Evolutionary conservation across 2,797 vertebrate genomes (phyloP), one percentile per base, ranked within the genome.

Genomic region (Enteromius radiatus): DNA sequence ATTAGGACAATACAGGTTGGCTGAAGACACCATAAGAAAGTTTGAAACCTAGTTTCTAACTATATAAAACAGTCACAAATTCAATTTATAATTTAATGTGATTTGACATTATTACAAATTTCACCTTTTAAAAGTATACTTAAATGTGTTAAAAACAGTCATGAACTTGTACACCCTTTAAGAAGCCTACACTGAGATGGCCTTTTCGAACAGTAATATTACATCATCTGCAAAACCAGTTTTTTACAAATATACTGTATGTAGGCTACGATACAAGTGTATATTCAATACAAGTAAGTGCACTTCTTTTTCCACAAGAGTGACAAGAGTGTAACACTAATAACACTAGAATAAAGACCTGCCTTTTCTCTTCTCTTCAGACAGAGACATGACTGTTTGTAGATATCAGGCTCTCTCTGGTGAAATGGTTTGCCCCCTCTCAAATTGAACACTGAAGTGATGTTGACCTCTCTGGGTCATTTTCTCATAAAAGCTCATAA

Each of bases 391-490:
- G 17, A 71, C 52, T 28, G 38, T 11, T 68, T 45, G 65, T 64
- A 76, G 28, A 70, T 26, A 56, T 43, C 64, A 41, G 43, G 33
- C 31, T 33, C 7, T 59, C 23, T 45, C 73, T 77, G 73, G 76
- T 81, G 41, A 52, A 77, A 81, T 17, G 8, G 52, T 84, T 81
- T 49, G 49, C 19, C 45, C 52, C 71, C 65, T 77, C 38, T 71
- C 28, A 67, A 63, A 76, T 67, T 67, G 79, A 65, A 69, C 78
- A 41, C n/a, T 75, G 28, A 73, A 69, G 64, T 63, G 79, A 59
- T 76, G 78, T 76, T 80, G 64, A 84, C 67, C 64, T 77, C 67
- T 81, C 54, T 81, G 64, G 38, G 23, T 77, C 41, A 81, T 70
- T 70, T 33, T 61, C 56, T 43, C 41, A 75, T 47, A 81, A 81